Percentiles rank a stretch among this genome's conserved stretches.
Conservation (phyloP, 2,797 vertebrate species). For the Amblyopsis hoosieri region DNA sequence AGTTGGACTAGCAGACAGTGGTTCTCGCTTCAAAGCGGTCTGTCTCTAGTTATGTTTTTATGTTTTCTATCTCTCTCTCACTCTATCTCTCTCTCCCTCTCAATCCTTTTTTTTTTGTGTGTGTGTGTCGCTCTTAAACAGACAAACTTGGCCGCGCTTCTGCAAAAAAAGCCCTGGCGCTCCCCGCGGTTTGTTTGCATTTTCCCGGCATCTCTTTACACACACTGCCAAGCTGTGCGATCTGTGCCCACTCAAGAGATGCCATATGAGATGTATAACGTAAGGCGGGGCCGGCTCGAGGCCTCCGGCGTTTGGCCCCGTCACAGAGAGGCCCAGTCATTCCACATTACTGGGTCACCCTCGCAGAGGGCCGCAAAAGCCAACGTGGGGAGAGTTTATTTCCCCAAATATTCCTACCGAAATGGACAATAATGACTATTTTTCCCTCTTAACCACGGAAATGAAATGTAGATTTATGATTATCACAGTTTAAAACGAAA, state of each 20-base stretch:
- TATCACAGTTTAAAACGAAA: not conserved
- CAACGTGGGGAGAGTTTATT: conserved; percentile 50
- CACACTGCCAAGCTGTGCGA: conserved; percentile 75
- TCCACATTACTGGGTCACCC: conserved; percentile 36
- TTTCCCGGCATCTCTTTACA: conserved; percentile 70
- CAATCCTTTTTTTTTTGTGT: conserved; percentile 5
- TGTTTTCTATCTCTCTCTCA: not conserved
- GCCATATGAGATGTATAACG: conserved; percentile 76
- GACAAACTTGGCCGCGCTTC: conserved; percentile 70
- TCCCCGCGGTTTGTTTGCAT: conserved; percentile 74
- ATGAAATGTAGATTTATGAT: conserved; percentile 38
- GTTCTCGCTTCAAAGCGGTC: conserved; percentile 56
- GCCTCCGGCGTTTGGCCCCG: conserved; percentile 57
- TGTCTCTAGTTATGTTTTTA: conserved; percentile 7
- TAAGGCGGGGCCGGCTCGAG: conserved; percentile 61
- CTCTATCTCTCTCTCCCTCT: not conserved
- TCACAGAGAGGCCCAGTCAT: conserved; percentile 59
- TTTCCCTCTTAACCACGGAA: conserved; percentile 44
- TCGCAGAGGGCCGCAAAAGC: conserved; percentile 46
- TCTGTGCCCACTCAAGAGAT: conserved; percentile 74
- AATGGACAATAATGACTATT: conserved; percentile 48
- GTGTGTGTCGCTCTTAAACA: conserved; percentile 63
- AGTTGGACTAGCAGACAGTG: conserved; percentile 64
- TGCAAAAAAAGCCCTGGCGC: conserved; percentile 58
- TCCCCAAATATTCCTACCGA: conserved; percentile 43